These are phyloP conservation scores for Pseudorhiza aurosa DNA, from an alignment of 30 jellyfish, hydroid and myxozoan species.

Conservation along the genomic window DNA sequence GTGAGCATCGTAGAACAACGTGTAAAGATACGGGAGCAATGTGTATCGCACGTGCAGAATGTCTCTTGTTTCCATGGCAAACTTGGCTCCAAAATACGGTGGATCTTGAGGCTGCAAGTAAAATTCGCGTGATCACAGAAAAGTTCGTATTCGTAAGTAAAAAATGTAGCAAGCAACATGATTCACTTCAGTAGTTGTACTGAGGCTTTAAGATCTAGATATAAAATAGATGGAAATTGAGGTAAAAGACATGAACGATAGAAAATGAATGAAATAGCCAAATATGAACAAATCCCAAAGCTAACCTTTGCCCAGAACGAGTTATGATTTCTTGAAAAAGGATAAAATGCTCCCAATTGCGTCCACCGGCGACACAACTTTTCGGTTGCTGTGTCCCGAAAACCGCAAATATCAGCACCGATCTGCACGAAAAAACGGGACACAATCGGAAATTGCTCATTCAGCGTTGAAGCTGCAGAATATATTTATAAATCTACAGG, in stretches of 20 bases:
- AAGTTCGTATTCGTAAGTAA: too few relatives aligned
- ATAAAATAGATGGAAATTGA: too few relatives aligned
- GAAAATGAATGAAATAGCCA: too few relatives aligned
- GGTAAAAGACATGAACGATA: too few relatives aligned
- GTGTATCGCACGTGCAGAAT: conserved; percentile 75
- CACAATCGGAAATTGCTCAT: background rate
- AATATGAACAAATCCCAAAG: background rate
- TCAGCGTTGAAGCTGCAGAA: too few relatives aligned
- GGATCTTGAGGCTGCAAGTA: conserved; percentile 95
- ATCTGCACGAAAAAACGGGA: conserved; percentile 30
- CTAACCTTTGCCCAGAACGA: conserved; percentile 76
- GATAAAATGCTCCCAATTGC: conserved; percentile 97
- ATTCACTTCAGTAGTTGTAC: too few relatives aligned
- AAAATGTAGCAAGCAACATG: too few relatives aligned
- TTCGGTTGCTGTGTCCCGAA: conserved; percentile 68
- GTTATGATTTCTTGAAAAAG: conserved; percentile 90
- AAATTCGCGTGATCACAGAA: too few relatives aligned
- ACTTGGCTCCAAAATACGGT: conserved; percentile 85
- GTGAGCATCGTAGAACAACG: conserved; percentile 86
- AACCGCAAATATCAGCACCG: conserved; percentile 98
- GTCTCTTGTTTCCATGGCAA: conserved; percentile 74
- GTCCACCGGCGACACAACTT: conserved; percentile 92
- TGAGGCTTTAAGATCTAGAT: too few relatives aligned
- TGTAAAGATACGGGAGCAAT: conserved; percentile 85
- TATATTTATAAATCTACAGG: too few relatives aligned